Percentiles rank a stretch among this genome's conserved stretches.
Evolutionary conservation across 1,140 invertebrate genomes (phyloP).

Genomic region (Schlechtendalia chinensis): DNA sequence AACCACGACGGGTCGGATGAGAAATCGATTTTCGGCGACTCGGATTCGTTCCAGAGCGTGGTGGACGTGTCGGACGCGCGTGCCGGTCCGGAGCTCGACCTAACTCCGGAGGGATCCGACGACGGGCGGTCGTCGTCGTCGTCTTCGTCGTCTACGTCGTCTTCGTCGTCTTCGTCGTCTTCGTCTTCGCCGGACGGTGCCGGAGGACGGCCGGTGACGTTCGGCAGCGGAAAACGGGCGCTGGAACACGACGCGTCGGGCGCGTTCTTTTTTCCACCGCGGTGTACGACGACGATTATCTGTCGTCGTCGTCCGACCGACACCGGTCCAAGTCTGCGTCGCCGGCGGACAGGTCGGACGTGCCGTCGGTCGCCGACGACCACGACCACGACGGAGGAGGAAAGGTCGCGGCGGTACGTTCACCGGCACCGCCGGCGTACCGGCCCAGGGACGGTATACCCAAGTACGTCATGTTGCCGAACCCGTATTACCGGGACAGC

Average conservation of each 20-base stretch:
- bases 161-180: too few species aligned
- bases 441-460: conserved; percentile 13
- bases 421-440: not conserved
- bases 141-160: not conserved
- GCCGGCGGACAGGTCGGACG: not conserved
- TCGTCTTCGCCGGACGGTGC: not conserved
- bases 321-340: not conserved
- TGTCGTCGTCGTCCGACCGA: not conserved
- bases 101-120: not conserved
- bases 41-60: conserved; percentile 41
- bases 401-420: not conserved
- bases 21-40: conserved; percentile 38
- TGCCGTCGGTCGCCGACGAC: not conserved
- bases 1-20: conserved; percentile 15
- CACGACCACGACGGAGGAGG: too few species aligned
- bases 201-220: not conserved
- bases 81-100: not conserved
- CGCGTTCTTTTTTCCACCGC: conserved; percentile 34
- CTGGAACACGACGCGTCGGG: conserved; percentile 7
- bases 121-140: not conserved
- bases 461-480: conserved; percentile 16
- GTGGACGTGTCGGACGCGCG: not conserved
- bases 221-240: conserved; percentile 38
- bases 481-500: conserved; percentile 12
- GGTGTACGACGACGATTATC: conserved; percentile 18